These are phyloP conservation scores for Platycercus adscitus DNA, from an alignment of 2,113 vertebrate species.

Conservation along the genomic window DNA sequence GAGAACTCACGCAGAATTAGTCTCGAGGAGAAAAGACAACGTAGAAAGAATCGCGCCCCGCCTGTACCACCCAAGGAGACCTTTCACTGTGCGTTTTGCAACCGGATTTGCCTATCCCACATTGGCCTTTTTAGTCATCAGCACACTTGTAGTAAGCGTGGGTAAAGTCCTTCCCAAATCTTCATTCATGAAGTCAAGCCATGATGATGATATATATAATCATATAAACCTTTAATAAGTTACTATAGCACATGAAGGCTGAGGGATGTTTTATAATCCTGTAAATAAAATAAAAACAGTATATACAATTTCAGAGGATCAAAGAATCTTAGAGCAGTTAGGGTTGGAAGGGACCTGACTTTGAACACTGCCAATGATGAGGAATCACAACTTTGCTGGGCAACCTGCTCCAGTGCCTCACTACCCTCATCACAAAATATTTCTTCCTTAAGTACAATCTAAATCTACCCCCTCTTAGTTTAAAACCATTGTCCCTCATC, in stretches of 20 bases:
- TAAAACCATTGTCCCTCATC: background rate
- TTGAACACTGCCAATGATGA: accelerated
- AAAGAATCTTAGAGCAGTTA: background rate
- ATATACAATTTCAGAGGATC: background rate
- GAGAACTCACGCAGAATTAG: no score
- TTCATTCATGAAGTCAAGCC: no score
- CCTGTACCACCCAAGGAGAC: no score
- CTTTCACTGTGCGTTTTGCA: no score
- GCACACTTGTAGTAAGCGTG: no score
- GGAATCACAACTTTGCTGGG: background rate
- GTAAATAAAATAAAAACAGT: background rate
- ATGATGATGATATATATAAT: background rate
- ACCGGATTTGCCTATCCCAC: background rate
- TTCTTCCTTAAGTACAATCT: background rate
- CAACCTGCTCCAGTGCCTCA: background rate
- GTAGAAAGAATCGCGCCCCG: no score
- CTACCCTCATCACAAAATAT: background rate
- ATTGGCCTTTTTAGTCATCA: no score
- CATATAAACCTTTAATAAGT: background rate
- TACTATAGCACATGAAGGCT: background rate
- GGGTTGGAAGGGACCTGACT: background rate
- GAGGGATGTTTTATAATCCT: background rate
- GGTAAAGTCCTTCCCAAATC: no score
- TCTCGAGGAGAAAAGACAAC: no score
- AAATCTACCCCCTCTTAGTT: background rate